Evolutionary conservation across 2,113 vertebrate species (phyloP).

Genomic region (Chrysochloris asiatica): DNA sequence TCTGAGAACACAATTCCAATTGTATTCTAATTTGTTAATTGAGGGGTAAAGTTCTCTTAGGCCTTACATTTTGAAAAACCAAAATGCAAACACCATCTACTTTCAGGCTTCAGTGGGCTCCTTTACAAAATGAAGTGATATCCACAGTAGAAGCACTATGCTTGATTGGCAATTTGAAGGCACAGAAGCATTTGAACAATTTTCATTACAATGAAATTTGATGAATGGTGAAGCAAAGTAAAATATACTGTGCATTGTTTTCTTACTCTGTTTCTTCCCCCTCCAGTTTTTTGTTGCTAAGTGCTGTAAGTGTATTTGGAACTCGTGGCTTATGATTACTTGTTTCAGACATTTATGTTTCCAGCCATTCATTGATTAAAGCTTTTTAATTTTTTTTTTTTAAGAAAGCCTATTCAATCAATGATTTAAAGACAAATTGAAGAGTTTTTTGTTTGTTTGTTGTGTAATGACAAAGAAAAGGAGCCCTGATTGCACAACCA

Average conservation of each 20-base stretch:
- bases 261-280: background rate
- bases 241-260: background rate
- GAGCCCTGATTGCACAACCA: background rate
- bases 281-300: background rate
- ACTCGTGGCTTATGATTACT: background rate
- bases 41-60: accelerated
- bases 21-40: background rate
- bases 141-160: background rate
- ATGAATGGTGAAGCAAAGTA: background rate
- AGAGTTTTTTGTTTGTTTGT: background rate
- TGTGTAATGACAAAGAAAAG: conserved; percentile 37
- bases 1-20: background rate
- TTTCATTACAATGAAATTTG: background rate
- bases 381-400: too few relatives aligned
- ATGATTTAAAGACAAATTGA: background rate
- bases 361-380: too few relatives aligned
- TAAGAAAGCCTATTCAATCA: conserved; percentile 20
- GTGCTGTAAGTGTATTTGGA: conserved; percentile 41
- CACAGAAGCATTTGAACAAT: background rate
- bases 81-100: too few relatives aligned
- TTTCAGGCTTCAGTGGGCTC: background rate
- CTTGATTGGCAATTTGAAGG: background rate
- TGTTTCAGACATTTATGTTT: background rate
- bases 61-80: background rate
- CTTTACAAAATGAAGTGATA: background rate